A percentile compares a stretch with the other conserved stretches of the same genome.
Conservation (phyloP, 2,113 vertebrate genomes). For the Anser brachyrhynchus region DNA sequence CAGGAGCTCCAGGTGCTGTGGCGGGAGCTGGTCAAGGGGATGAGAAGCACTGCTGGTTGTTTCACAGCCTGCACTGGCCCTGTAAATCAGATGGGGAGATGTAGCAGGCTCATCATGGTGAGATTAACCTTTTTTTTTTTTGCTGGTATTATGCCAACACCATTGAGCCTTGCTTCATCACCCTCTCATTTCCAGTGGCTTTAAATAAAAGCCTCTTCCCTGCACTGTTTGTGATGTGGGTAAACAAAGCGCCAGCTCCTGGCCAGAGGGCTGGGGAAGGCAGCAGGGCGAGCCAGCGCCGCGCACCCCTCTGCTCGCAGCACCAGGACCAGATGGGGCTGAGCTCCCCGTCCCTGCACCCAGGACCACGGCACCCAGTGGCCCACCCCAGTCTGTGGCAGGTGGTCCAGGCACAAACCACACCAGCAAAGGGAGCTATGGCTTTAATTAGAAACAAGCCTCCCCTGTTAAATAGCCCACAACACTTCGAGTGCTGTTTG, state of each 20-base stretch:
- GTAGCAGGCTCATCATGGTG: neutral
- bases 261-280: neutral
- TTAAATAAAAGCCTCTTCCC: neutral
- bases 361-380: neutral
- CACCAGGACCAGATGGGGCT: neutral
- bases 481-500: neutral
- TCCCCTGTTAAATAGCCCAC: neutral
- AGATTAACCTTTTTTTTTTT: conserved; percentile 22
- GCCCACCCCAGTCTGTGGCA: neutral
- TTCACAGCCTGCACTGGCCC: neutral
- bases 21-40: neutral
- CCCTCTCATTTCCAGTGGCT: neutral
- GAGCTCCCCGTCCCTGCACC: neutral
- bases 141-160: neutral
- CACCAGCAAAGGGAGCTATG: neutral
- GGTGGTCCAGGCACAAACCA: neutral
- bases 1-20: neutral
- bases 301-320: neutral
- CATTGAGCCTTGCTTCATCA: neutral
- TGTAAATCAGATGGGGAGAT: conserved; percentile 15
- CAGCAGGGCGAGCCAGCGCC: accelerated
- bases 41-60: neutral
- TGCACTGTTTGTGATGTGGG: neutral
- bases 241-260: neutral
- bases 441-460: conserved; percentile 27